Conservation (phyloP, 2,888 invertebrate genomes). For the Mechanitis mazaeus region DNA sequence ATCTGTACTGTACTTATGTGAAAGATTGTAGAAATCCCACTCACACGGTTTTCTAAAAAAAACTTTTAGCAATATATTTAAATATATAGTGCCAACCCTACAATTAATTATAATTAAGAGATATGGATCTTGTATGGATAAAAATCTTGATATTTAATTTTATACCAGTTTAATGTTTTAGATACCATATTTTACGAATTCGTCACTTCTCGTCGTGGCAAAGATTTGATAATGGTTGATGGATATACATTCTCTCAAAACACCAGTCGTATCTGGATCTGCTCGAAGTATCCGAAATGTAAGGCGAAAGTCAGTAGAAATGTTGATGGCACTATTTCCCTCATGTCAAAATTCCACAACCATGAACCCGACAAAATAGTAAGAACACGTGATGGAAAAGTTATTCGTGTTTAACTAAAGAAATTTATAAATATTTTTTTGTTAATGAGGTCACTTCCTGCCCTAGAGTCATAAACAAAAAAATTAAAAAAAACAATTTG, state of each 20-base stretch:
- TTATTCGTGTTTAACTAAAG: constrained; percentile 12
- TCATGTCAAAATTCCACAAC: constrained; percentile 27
- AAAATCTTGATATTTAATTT: no score
- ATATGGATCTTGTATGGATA: no score
- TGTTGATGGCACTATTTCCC: constrained; percentile 21
- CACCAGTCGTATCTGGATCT: constrained; percentile 35
- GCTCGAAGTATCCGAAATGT: constrained; percentile 35
- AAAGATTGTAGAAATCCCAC: no score
- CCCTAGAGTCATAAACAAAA: no score
- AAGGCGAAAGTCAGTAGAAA: constrained; percentile 32
- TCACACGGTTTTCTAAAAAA: no score
- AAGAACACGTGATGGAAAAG: constrained; percentile 15
- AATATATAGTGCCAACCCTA: no score
- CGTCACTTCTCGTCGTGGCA: constrained; percentile 37
- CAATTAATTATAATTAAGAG: no score
- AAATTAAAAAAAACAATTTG: no score
- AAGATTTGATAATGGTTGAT: constrained; percentile 32
- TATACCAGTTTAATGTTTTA: constrained; percentile 10
- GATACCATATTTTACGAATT: constrained; percentile 27
- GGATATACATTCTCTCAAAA: constrained; percentile 36
- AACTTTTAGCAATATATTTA: no score
- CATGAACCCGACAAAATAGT: constrained; percentile 30
- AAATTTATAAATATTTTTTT: neutral
- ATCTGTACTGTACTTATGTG: no score
- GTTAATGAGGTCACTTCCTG: no score